phyloP scores from a whole-genome alignment of 2,888 invertebrate genomes.

The Apodemia duryi region DNA sequence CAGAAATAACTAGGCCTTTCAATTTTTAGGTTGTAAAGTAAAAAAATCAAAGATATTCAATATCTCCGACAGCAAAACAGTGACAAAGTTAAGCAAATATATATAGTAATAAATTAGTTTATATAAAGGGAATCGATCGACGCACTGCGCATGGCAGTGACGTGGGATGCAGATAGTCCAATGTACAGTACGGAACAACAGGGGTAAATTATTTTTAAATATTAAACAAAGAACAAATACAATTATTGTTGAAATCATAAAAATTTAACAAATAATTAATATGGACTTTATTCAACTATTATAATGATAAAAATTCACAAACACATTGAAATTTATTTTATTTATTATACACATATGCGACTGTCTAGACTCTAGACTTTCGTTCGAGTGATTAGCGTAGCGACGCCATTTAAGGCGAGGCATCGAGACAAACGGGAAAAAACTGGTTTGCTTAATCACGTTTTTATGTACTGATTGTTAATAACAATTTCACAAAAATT shows the following conservation, averaged over 20 bases:
- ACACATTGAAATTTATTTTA: too few relatives aligned
- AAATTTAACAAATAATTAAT: too few relatives aligned
- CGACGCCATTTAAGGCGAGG: too few relatives aligned
- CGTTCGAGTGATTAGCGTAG: too few relatives aligned
- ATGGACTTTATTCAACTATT: too few relatives aligned
- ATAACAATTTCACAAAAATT: too few relatives aligned
- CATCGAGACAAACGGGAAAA: too few relatives aligned
- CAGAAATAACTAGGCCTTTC: background rate
- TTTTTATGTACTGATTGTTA: too few relatives aligned
- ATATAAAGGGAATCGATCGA: conserved; percentile 44
- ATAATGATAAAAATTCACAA: too few relatives aligned
- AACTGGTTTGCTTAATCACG: too few relatives aligned
- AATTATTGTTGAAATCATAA: background rate
- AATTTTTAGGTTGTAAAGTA: background rate
- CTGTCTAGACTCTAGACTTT: too few relatives aligned
- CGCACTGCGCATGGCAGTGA: conserved; percentile 48
- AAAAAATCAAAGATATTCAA: background rate
- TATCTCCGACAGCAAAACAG: background rate
- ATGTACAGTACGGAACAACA: conserved; percentile 2
- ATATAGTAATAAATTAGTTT: conserved; percentile 24
- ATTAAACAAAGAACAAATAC: background rate
- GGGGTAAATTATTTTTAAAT: background rate
- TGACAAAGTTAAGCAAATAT: conserved; percentile 7
- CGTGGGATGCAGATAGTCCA: conserved; percentile 40
- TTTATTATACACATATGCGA: too few relatives aligned